Base-by-base conservation (phyloP, 2,888 invertebrate species). In the Exocentrus adspersus region DNA sequence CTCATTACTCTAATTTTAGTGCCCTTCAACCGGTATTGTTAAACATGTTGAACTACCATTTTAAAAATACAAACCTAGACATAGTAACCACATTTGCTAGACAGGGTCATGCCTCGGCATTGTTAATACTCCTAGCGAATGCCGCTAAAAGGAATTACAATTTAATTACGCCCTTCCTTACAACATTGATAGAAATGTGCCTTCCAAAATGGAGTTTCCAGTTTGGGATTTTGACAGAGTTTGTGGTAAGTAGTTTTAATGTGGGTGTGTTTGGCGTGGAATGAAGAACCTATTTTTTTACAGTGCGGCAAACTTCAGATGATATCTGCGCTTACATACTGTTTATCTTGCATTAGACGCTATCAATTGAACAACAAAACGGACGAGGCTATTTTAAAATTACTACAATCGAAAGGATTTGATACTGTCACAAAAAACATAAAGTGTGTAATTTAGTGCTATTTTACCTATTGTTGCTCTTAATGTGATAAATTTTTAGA, bases 1-100 rank as follows among this genome's bases (percentile, higher is more conserved):
- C n/a, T n/a, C n/a, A n/a, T n/a, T n/a, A n/a, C n/a, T n/a, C n/a
- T n/a, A n/a, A n/a, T 72, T 62, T 78, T 74, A 85, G 85, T 32
- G 77, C 81, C 19, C 62, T 80, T n/a, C 85, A 84, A 68, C 87
- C 89, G 9, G 78, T 87, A 32, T 78, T 91, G 50, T 77, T 87
- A 52, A 85, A 84, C 65, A 82, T 86, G 53, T 76, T 90, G 28
- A 84, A 87, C 70, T 87, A 86, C 73, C 89, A 89, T 80, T 83
- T 86, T 1, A 83, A 86, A 67, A 85, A 85, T 2, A 87, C 89
- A 19, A 83, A 86, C 78, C 75, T 87, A 12, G 82, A 81, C 71
- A 70, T 80, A 9, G 77, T 80, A 14, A 83, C 84, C 20, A 85
- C 87, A 0, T 81, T 85, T 54, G 79, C 86, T 48, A 84, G 87